Evolutionary conservation across 2,888 invertebrate genomes (phyloP).

Genomic region (Sphaerophoria taeniata): DNA sequence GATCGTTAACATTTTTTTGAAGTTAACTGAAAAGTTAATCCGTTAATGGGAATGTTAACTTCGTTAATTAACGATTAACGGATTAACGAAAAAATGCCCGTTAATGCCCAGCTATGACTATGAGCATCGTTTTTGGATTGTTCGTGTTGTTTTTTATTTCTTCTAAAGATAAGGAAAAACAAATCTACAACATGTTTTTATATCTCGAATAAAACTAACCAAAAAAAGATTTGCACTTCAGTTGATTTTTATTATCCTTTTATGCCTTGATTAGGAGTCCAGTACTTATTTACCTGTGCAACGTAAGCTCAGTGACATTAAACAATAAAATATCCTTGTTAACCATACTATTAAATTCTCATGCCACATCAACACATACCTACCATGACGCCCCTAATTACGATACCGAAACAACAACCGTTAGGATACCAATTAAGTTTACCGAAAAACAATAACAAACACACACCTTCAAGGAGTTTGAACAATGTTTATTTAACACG

Average conservation of each 20-base stretch:
- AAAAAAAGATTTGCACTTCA: not conserved
- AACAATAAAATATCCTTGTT: slow-evolving; percentile 18
- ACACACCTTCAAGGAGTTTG: slow-evolving; percentile 4
- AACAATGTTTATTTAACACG: slow-evolving; percentile 33
- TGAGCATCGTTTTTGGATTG: too few relatives aligned
- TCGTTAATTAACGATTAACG: too few relatives aligned
- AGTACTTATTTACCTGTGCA: not conserved
- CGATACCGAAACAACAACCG: slow-evolving; percentile 16
- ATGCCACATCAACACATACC: not conserved
- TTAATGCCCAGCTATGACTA: too few relatives aligned
- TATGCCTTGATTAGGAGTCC: not conserved
- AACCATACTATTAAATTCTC: slow-evolving; percentile 16
- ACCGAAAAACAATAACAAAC: slow-evolving; percentile 37
- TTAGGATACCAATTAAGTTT: slow-evolving; percentile 26
- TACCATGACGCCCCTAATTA: slow-evolving; percentile 17
- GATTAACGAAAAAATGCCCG: too few relatives aligned
- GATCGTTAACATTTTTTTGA: too few relatives aligned
- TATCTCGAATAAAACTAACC: too few relatives aligned
- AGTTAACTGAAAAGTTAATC: too few relatives aligned
- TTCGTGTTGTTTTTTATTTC: too few relatives aligned
- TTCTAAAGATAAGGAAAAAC: too few relatives aligned
- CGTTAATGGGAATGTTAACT: too few relatives aligned
- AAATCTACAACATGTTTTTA: too few relatives aligned
- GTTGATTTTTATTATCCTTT: not conserved
- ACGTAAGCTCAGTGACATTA: slow-evolving; percentile 1